These are phyloP conservation scores for Hyposoter dolosus DNA, from an alignment of 2,888 invertebrate genomes.

Conservation along the genomic window DNA sequence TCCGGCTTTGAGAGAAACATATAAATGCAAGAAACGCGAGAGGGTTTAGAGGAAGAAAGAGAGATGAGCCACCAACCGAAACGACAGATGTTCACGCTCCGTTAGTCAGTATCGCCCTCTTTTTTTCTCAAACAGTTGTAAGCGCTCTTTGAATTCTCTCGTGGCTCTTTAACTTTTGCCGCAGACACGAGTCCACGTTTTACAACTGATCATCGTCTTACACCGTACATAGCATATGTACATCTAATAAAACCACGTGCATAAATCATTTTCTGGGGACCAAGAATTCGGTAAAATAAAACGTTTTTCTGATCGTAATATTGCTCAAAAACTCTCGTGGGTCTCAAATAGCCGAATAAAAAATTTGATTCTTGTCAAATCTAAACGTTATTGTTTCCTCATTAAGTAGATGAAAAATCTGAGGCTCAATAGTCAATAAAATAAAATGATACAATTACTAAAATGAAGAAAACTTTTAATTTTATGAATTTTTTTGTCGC, in stretches of 20 bases:
- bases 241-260: conserved; percentile 12
- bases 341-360: not conserved
- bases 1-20: conserved; percentile 57
- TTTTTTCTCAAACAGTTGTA: conserved; percentile 44
- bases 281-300: not conserved
- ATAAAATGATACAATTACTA: not conserved
- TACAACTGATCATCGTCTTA: conserved; percentile 30
- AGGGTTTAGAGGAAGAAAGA: conserved; percentile 1
- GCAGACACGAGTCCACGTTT: conserved; percentile 48
- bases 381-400: not conserved
- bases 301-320: not conserved
- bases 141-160: conserved; percentile 54
- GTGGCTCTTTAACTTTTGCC: conserved; percentile 55
- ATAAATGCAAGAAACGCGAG: not conserved
- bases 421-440: not conserved
- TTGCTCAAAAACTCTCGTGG: not conserved
- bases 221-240: not conserved
- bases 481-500: not conserved
- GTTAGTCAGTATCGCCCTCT: conserved; percentile 22
- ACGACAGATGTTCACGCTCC: conserved; percentile 64
- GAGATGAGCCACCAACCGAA: conserved; percentile 38
- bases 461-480: not conserved
- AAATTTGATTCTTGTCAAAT: not conserved
- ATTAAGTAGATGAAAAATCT: not conserved
- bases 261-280: not conserved